A percentile compares a stretch with the other conserved stretches of the same genome.
These are phyloP conservation scores for Xenopus tropicalis DNA, from an alignment of 2,113 vertebrate species.

Conservation along the genomic window UCB_Xtro_10.0 CM004444.2:117962501-117963000, in stretches of 20 bases:
- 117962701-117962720: conserved; percentile 1
- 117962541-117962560: conserved; percentile 32
- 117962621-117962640: conserved; percentile 34
- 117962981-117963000: no score
- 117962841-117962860: no score
- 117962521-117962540: conserved; percentile 30
- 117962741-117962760: no score
- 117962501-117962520: conserved; percentile 17
- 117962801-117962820: no score
- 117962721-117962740: neutral
- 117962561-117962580: conserved; percentile 34
- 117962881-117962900: no score
- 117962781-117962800: no score
- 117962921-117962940: no score
- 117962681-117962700: conserved; percentile 1
- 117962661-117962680: conserved; percentile 9
- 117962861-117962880: no score
- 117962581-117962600: conserved; percentile 35
- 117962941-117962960: no score
- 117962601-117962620: conserved; percentile 28
- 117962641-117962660: conserved; percentile 37
- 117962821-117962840: no score
- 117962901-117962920: no score
- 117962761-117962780: neutral
- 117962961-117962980: no score